Percentiles rank a stretch among this genome's conserved stretches.
These are phyloP conservation scores for Sitobion miscanthi DNA, from an alignment of 1,140 invertebrate species.

Conservation along the genomic window DNA sequence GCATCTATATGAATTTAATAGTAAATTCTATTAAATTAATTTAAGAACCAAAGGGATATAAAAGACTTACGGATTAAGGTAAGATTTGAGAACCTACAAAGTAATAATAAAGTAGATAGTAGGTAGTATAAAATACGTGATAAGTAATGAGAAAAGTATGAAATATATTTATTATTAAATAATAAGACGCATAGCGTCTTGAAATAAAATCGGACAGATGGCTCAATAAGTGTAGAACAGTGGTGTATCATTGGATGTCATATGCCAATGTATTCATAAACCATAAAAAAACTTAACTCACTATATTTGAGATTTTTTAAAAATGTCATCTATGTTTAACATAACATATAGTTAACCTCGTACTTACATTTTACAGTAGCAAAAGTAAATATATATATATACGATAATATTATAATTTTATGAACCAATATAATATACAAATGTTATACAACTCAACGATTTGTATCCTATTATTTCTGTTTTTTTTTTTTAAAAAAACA, in stretches of 20 bases:
- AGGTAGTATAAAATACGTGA: neutral
- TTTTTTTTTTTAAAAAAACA: neutral
- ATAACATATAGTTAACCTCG: neutral
- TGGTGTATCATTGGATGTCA: neutral
- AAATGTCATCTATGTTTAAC: neutral
- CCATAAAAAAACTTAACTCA: neutral
- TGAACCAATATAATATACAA: neutral
- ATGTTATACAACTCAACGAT: neutral
- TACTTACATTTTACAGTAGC: neutral
- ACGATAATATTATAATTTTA: neutral
- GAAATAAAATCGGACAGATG: neutral
- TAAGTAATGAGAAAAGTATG: neutral
- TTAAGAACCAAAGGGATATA: neutral
- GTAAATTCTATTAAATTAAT: neutral
- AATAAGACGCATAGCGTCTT: neutral
- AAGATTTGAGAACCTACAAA: neutral
- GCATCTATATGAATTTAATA: neutral
- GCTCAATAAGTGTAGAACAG: neutral
- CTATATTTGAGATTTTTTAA: neutral
- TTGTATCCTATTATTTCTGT: no score
- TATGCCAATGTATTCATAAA: neutral
- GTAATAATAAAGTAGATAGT: slow-evolving; percentile 10
- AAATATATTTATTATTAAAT: neutral
- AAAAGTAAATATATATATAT: neutral
- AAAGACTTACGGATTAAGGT: neutral